A percentile compares a stretch with the other conserved stretches of the same genome.
Evolutionary conservation across 2,888 invertebrate species (phyloP).

Genomic region (Cataglyphis albicans): DNA sequence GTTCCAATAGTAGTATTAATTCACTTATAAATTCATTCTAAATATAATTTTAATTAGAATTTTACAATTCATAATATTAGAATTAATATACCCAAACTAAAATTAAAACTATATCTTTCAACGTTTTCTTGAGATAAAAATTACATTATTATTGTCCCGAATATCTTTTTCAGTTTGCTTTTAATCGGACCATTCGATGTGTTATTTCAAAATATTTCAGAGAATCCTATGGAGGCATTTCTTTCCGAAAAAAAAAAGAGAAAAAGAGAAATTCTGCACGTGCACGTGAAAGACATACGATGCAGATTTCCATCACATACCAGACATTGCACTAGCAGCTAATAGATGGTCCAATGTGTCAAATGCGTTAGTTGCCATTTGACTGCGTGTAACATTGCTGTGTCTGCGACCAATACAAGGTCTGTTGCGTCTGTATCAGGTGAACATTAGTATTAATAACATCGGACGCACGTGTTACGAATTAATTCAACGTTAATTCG

Average conservation of each 20-base stretch:
- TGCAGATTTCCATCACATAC: slow-evolving; percentile 20
- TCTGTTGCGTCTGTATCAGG: background rate
- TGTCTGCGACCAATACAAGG: slow-evolving; percentile 14
- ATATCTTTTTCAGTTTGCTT: background rate
- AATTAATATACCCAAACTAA: background rate
- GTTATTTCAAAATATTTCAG: background rate
- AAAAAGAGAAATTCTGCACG: slow-evolving; percentile 9
- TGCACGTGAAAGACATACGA: slow-evolving; percentile 15
- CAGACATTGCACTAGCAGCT: slow-evolving; percentile 1
- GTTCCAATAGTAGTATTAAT: background rate
- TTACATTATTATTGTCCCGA: background rate
- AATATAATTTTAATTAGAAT: background rate
- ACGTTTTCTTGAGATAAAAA: background rate
- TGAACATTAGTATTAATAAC: slow-evolving; percentile 8
- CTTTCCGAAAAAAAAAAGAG: background rate
- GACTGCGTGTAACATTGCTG: slow-evolving; percentile 14
- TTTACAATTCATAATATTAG: background rate
- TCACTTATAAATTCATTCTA: background rate
- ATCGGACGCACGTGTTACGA: background rate
- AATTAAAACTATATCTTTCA: slow-evolving; percentile 3
- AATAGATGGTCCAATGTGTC: slow-evolving; percentile 31
- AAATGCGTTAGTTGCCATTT: slow-evolving; percentile 16
- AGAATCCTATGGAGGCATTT: slow-evolving; percentile 3
- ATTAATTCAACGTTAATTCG: slow-evolving; percentile 7
- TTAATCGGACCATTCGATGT: background rate